These are phyloP conservation scores for Anthoscopus minutus DNA, from an alignment of 2,113 vertebrate species.

Conservation along the genomic window DNA sequence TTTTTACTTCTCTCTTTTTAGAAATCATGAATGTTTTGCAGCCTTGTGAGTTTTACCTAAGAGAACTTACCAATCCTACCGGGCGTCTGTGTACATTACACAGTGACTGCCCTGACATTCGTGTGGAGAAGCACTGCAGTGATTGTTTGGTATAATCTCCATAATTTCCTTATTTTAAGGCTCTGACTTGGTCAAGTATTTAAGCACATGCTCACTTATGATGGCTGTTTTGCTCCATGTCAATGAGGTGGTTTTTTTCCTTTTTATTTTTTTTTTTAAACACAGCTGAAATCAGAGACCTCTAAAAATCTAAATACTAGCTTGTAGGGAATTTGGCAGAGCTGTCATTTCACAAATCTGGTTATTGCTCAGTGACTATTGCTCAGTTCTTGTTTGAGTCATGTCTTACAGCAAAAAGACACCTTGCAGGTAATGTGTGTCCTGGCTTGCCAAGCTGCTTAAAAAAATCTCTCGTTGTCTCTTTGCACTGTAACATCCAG, in stretches of 20 bases:
- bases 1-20: background rate
- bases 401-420: background rate
- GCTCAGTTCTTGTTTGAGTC: background rate
- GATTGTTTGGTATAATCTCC: background rate
- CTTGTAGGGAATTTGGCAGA: background rate
- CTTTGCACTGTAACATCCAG: conserved; percentile 5
- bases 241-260: background rate
- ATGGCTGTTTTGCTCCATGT: background rate
- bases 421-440: background rate
- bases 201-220: background rate
- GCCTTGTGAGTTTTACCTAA: background rate
- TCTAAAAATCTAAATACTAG: background rate
- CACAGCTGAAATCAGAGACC: background rate
- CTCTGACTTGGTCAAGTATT: background rate
- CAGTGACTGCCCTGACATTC: background rate
- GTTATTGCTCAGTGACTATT: background rate
- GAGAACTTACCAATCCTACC: background rate
- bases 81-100: background rate
- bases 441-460: conserved; percentile 18
- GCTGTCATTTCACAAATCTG: background rate
- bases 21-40: background rate
- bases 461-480: background rate
- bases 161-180: background rate
- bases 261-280: background rate
- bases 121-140: background rate